phyloP scores from a whole-genome alignment of 1,140 invertebrate species.

The Zaprionus lachaisei region DNA sequence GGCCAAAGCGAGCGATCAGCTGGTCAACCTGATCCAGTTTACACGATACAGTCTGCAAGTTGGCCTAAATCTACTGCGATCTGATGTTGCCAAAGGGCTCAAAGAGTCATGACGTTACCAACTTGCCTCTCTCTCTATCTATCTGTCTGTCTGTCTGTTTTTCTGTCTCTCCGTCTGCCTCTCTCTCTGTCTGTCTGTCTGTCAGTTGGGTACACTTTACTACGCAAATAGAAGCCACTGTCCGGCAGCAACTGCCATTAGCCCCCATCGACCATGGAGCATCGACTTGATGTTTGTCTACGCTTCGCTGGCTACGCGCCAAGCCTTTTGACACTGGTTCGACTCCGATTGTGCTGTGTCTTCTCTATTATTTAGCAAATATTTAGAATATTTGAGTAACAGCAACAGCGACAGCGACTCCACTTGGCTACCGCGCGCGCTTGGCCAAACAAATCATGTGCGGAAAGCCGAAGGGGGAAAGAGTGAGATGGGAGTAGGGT shows the following conservation, averaged over 20 bases:
- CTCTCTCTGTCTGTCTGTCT: conserved; percentile 37
- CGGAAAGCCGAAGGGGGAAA: conserved; percentile 15
- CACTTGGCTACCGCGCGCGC: conserved; percentile 79
- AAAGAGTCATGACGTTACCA: not conserved
- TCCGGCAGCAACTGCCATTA: conserved; percentile 74
- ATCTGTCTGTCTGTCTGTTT: conserved; percentile 37
- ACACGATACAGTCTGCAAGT: not conserved
- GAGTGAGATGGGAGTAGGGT: not conserved
- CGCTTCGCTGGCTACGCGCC: conserved; percentile 49
- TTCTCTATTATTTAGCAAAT: conserved; percentile 82
- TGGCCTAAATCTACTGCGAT: not conserved
- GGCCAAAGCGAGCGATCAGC: conserved; percentile 44
- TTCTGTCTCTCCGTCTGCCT: conserved; percentile 37
- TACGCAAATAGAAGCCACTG: conserved; percentile 73
- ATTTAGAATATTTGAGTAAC: conserved; percentile 80
- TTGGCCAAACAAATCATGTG: conserved; percentile 76
- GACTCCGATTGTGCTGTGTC: conserved; percentile 50
- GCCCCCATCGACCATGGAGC: conserved; percentile 40
- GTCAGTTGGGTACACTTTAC: conserved; percentile 71
- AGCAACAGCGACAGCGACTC: conserved; percentile 47
- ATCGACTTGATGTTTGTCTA: conserved; percentile 67
- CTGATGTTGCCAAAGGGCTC: not conserved
- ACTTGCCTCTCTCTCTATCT: not conserved
- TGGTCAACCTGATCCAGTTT: conserved; percentile 1
- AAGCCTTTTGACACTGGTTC: conserved; percentile 33